Base-by-base conservation (phyloP, 2,797 vertebrate genomes). In the Galagoides demidoff region DNA sequence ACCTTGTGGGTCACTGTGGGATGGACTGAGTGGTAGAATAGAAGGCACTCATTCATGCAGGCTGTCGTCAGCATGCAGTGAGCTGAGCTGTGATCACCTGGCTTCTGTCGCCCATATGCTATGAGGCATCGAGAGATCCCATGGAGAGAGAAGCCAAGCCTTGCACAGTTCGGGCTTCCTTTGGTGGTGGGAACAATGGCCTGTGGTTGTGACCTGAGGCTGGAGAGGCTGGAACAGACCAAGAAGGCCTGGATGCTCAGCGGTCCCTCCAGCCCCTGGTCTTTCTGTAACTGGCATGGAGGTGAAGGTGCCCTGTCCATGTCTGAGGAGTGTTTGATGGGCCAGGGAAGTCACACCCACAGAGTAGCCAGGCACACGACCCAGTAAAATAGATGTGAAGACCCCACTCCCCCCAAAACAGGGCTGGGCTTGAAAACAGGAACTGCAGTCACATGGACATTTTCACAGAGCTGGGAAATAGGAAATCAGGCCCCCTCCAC, bases 11-110 rank as follows among this genome's bases (percentile, higher is more conserved):
- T n/a, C 10, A 4, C 6, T 17, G 25, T 88, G 61, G 29, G 55
- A 29, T 31, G 27, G 43, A 55, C 37, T 2, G 7, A 57, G 43
- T 0, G 5, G 11, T 59, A 37, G 19, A 19, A 17, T 9, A 59
- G 16, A 39, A n/a, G 27, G 13, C 1, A 3, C 52, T 59, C 5
- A 0, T 13, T 14, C 49, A 5, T 5, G 11, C 0, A 19, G 43
- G 29, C 11, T n/a, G 4, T 0, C 3, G 49, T 34, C 34, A 25
- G 55, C 14, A 0, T 22, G 55, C 61, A 0, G n/a, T 2, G 77
- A 8, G 22, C 34, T n/a, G 73, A 88, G 39, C 7, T 19, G 13
- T 13, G 17, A 39, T 59, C 10, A 57, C 34, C 3, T 11, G 19
- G 66, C 17, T 43, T 52, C 82, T 45, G 49, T 31, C 57, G 37